Conservation (phyloP, 2,113 vertebrate genomes). For the Nanorana parkeri region DNA sequence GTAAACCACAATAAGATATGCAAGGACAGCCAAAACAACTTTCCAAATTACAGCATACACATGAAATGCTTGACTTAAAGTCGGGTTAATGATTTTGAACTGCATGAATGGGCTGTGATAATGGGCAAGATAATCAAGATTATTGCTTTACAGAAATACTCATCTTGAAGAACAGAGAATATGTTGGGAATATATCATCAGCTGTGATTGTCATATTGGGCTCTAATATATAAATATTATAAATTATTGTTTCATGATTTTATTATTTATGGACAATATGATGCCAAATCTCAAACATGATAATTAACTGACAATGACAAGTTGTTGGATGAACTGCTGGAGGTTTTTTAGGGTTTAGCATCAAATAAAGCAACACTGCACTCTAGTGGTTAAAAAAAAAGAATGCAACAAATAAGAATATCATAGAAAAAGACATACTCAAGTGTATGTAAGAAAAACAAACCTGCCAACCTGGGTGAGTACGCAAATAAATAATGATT, state of each 20-base stretch:
- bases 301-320: background rate
- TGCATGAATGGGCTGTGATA: conserved; percentile 41
- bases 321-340: background rate
- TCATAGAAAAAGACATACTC: too few relatives aligned
- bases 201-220: background rate
- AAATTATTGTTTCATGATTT: conserved; percentile 23
- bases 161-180: background rate
- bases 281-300: conserved; percentile 14
- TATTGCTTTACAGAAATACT: conserved; percentile 26
- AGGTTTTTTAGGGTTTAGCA: background rate
- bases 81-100: conserved; percentile 49
- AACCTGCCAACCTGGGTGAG: too few relatives aligned
- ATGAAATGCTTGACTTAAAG: conserved; percentile 44
- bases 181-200: background rate
- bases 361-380: conserved; percentile 1
- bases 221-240: conserved; percentile 27
- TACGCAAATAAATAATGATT: too few relatives aligned
- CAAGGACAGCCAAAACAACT: conserved; percentile 5
- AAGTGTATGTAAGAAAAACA: too few relatives aligned
- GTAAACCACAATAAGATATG: conserved; percentile 3
- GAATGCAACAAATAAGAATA: background rate
- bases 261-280: conserved; percentile 27
- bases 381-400: conserved; percentile 26
- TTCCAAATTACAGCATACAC: conserved; percentile 22
- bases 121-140: conserved; percentile 36